Conservation (phyloP, 1,140 invertebrate species). For the Mizuhopecten yessoensis region DNA sequence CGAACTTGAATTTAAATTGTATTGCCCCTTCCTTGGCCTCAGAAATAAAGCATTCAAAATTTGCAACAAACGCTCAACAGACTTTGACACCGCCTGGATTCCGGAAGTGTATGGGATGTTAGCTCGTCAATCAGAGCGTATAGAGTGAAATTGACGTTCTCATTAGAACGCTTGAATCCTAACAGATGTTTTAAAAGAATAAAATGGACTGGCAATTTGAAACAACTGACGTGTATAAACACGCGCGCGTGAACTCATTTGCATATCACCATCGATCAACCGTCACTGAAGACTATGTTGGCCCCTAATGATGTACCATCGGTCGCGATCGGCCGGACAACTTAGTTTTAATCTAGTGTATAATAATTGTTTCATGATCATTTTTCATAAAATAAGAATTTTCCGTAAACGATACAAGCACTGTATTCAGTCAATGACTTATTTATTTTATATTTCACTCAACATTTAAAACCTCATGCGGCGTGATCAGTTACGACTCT, state of each 20-base stretch:
- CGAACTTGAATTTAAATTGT: no score
- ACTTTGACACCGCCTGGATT: conserved; percentile 27
- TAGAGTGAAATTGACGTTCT: conserved; percentile 20
- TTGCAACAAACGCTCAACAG: conserved; percentile 16
- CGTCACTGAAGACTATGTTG: not conserved
- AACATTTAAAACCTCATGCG: no score
- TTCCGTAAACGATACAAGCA: no score
- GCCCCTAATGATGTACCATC: no score
- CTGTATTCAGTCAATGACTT: no score
- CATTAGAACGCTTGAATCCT: conserved; percentile 24
- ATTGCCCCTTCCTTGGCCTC: not conserved
- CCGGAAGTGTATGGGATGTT: conserved; percentile 8
- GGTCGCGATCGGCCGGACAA: no score
- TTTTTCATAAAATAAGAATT: no score
- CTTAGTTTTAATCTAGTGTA: no score
- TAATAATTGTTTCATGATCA: no score
- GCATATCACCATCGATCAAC: conserved; percentile 23
- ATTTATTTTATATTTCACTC: no score
- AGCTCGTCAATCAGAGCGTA: conserved; percentile 15
- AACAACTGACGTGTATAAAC: conserved; percentile 34
- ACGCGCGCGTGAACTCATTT: not conserved
- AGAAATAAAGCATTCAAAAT: not conserved
- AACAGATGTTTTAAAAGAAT: conserved; percentile 40
- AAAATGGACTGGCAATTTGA: conserved; percentile 28
- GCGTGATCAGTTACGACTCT: no score